A percentile compares a stretch with the other conserved stretches of the same genome.
These are phyloP conservation scores for Liopterus haemorrhoidalis DNA, from an alignment of 2,888 invertebrate genomes.

Conservation along the genomic window DNA sequence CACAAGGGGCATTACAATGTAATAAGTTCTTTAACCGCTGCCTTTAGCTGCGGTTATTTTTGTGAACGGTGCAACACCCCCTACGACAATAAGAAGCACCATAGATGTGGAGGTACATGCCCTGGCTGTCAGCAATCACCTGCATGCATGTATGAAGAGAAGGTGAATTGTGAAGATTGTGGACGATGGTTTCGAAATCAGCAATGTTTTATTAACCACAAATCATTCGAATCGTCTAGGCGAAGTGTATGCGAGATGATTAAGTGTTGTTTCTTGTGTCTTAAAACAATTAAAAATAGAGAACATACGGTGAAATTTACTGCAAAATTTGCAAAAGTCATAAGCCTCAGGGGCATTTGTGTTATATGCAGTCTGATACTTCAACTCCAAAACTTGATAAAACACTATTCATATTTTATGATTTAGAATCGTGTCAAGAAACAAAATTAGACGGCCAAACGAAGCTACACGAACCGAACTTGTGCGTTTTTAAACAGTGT, in stretches of 20 bases:
- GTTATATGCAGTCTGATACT: too few species aligned
- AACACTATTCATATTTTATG: too few species aligned
- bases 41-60: slow-evolving; percentile 29
- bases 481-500: slow-evolving; percentile 25
- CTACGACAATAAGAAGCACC: slow-evolving; percentile 23
- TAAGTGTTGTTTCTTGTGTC: slow-evolving; percentile 18
- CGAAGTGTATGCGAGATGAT: slow-evolving; percentile 13
- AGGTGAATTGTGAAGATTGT: too few species aligned
- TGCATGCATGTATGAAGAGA: too few species aligned
- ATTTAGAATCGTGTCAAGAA: slow-evolving; percentile 25
- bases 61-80: slow-evolving; percentile 31
- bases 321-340: slow-evolving; percentile 22
- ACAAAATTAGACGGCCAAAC: slow-evolving; percentile 11
- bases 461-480: slow-evolving; percentile 24
- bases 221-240: too few species aligned
- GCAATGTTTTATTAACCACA: slow-evolving; percentile 22
- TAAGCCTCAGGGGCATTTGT: not conserved
- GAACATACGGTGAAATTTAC: slow-evolving; percentile 14
- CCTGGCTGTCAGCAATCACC: too few species aligned
- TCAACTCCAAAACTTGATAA: too few species aligned
- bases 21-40: slow-evolving; percentile 29
- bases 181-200: too few species aligned
- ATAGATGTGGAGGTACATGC: slow-evolving; percentile 21
- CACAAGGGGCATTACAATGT: too few species aligned
- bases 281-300: not conserved